Evolutionary conservation across 2,113 vertebrate genomes (phyloP), one percentile per base, ranked within the genome.

Genomic region (Hirundichthys speculiger): DNA sequence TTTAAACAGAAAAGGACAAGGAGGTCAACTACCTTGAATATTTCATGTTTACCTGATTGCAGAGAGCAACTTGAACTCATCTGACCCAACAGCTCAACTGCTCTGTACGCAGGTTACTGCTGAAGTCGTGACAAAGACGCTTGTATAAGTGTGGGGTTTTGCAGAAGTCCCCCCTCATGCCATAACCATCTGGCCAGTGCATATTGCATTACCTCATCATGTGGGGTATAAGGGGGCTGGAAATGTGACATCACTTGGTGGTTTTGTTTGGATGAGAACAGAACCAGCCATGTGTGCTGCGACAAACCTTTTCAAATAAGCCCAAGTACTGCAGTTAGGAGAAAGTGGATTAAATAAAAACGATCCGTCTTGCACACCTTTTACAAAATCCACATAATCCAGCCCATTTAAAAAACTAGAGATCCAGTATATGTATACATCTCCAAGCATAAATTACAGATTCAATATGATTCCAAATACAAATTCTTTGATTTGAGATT

Each of bases 141-240:
- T 78, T 78, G 70, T 41, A 52, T 34, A 69, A 69, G 49, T 51
- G 52, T 48, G 24, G 30, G 40, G 43, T 53, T 77, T 55, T 47
- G 16, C 6, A 27, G 25, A 63, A 47, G 2, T 42, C 24, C 45
- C 27, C n/a, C 19, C 3, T 1, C 19, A n/a, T 15, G 5, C 22
- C 10, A 7, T 40, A 63, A 68, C 77, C 81, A 84, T 77, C 85
- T 85, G 82, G 11, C 41, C 24, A 64, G 73, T 73, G 65, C 68
- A 82, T 71, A 73, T 67, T 79, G 73, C 43, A 78, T 80, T 63
- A 86, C 56, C 66, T 84, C 67, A 85, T 55, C 0, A 0, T n/a
- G n/a, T 25, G 34, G 38, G 46, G 49, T 43, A 63, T 15, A 38
- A 43, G 20, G 14, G 40, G 22, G 54, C n/a, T 64, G 70, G 53